These are phyloP conservation scores for Calliphora vicina DNA, from an alignment of 1,140 invertebrate genomes.

Conservation along the genomic window DNA sequence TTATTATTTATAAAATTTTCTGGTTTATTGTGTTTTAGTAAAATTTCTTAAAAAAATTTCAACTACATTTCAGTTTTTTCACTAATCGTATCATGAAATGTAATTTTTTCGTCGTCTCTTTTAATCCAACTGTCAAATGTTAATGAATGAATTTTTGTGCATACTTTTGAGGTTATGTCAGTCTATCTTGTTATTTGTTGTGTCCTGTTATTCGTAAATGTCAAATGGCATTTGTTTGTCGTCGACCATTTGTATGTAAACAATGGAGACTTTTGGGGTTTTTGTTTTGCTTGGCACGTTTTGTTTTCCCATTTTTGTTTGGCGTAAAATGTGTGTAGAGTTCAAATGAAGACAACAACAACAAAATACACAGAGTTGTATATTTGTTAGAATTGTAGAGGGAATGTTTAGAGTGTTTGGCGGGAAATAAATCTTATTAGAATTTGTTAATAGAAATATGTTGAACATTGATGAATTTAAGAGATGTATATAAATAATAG, in stretches of 20 bases:
- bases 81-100: not conserved
- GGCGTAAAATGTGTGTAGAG: not conserved
- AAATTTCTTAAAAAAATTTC: constrained; percentile 3
- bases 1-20: not conserved
- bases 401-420: no score
- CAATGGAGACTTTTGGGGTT: not conserved
- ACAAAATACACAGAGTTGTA: not conserved
- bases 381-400: not conserved
- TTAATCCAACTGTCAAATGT: not conserved
- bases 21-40: not conserved
- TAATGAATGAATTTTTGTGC: not conserved
- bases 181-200: not conserved
- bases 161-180: constrained; percentile 5
- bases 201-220: constrained; percentile 5
- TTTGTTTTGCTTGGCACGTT: not conserved
- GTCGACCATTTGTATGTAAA: constrained; percentile 12
- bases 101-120: not conserved
- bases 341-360: not conserved
- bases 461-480: no score
- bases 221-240: not conserved
- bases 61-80: constrained; percentile 24
- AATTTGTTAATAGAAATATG: no score
- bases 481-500: no score
- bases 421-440: no score
- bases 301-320: not conserved